Conservation (phyloP, 2,888 invertebrate species). For the Choristoneura rosaceana region DNA sequence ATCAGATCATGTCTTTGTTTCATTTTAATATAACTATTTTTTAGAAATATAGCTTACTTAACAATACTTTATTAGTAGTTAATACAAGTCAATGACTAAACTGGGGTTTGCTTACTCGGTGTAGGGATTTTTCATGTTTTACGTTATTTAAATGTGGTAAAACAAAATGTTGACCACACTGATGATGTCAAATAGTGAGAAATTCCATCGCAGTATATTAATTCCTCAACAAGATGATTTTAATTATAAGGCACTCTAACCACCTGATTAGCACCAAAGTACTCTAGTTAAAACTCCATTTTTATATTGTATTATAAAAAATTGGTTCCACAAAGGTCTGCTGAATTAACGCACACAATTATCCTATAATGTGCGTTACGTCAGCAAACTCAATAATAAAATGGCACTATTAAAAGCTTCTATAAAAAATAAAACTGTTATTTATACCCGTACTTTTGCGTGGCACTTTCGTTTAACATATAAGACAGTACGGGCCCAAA, state of each 20-base stretch:
- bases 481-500: conserved; percentile 61
- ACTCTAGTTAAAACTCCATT: not conserved
- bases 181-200: not conserved
- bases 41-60: conserved; percentile 44
- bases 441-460: conserved; percentile 78
- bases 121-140: conserved; percentile 10
- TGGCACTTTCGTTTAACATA: conserved; percentile 64
- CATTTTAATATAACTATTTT: conserved; percentile 47
- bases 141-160: not conserved
- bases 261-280: conserved; percentile 27
- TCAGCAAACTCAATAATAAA: not conserved
- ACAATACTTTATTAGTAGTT: conserved; percentile 43
- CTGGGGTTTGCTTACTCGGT: conserved; percentile 47
- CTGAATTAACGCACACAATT: conserved; percentile 17
- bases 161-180: not conserved
- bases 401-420: conserved; percentile 35
- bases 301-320: not conserved
- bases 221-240: not conserved
- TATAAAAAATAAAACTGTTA: conserved; percentile 52
- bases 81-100: conserved; percentile 47
- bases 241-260: conserved; percentile 12
- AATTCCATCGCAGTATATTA: not conserved
- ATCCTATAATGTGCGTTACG: conserved; percentile 2
- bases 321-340: not conserved
- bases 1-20: conserved; percentile 70